A percentile compares a stretch with the other conserved stretches of the same genome.
These are phyloP conservation scores for Acheta domesticus DNA, from an alignment of 2,888 invertebrate species.

Conservation along the genomic window DNA sequence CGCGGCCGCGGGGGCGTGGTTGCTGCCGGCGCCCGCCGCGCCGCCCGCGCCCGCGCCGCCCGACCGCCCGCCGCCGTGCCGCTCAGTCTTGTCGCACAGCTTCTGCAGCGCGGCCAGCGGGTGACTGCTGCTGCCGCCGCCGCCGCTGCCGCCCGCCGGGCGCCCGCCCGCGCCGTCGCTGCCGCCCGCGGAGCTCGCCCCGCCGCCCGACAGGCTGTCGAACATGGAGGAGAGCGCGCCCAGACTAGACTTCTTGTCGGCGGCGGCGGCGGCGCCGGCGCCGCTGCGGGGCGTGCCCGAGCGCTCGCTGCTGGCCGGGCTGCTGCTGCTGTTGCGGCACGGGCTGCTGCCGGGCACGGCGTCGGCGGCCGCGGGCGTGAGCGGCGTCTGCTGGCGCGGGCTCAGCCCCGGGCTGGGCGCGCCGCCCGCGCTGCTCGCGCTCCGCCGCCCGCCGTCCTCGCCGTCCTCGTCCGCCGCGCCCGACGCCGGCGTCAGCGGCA, in stretches of 20 bases:
- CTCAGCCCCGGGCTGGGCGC: constrained; percentile 45
- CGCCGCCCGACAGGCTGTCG: constrained; percentile 70
- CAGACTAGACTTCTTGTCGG: constrained; percentile 61
- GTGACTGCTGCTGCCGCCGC: constrained; percentile 69
- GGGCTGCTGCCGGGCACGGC: constrained; percentile 54
- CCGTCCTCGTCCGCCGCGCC: constrained; percentile 35
- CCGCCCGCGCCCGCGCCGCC: constrained; percentile 48
- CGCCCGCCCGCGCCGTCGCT: constrained; percentile 41
- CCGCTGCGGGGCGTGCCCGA: constrained; percentile 72
- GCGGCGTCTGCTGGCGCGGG: constrained; percentile 45
- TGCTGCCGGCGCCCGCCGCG: constrained; percentile 43
- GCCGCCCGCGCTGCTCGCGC: constrained; percentile 37
- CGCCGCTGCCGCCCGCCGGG: constrained; percentile 48
- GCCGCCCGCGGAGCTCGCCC: constrained; percentile 38
- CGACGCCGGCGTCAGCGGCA: constrained; percentile 37
- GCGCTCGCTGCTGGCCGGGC: constrained; percentile 70
- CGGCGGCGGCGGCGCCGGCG: constrained; percentile 57
- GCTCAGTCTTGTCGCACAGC: constrained; percentile 92
- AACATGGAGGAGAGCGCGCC: constrained; percentile 88
- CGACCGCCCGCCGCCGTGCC: constrained; percentile 52
- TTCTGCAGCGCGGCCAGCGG: constrained; percentile 93
- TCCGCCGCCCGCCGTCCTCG: constrained; percentile 38
- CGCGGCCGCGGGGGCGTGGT: constrained; percentile 35
- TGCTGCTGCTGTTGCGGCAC: constrained; percentile 58
- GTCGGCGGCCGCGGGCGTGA: constrained; percentile 50